Evolutionary conservation across 2,797 vertebrate species (phyloP), one percentile per base, ranked within the genome.

Genomic region (Orestias chungarensis): DNA sequence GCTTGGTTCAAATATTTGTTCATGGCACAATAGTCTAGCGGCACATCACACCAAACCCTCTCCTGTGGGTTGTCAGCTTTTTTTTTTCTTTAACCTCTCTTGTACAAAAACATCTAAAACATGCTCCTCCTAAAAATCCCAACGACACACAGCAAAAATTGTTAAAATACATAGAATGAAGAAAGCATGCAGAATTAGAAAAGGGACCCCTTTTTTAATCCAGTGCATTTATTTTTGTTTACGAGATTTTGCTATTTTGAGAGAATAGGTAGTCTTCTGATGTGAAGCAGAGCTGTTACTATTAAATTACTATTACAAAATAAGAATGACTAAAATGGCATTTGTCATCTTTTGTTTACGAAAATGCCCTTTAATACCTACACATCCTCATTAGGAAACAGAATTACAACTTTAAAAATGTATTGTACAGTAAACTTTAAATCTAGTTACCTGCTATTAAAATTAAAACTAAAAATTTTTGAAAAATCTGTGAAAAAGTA

Each of bases 131-230:
- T 75, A 82, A 88, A 81, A 86, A 88, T 80, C 83, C 85, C 87
- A 88, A 90, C 89, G 81, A 86, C 80, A 90, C 88, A 85, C 71
- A 86, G 84, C 89, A 76, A 85, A 79, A 89, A 78, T 73, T 69
- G 69, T 82, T 86, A 78, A 87, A 89, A 88, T 83, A 90, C 70
- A 89, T 65, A 86, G 74, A 87, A 68, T 68, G 25, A 90, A 62
- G 85, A 85, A 88, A 69, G 73, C 61, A 76, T 85, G 78, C 76
- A 80, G 66, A 62, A 62, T 27, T 74, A 72, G 74, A 86, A 75
- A 80, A 70, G 59, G 65, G 65, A 61, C 61, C 78, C 49, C 40
- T 73, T 15, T 59, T 81, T 80, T n/a, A 11, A 79, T 85, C 86
- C 87, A 92, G 85, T 87, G 85, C 80, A 87, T 77, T 50, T 80